A percentile compares a stretch with the other conserved stretches of the same genome.
These are phyloP conservation scores for Chromoteleia sp. DNA, from an alignment of 2,888 invertebrate species.

Conservation along the genomic window DNA sequence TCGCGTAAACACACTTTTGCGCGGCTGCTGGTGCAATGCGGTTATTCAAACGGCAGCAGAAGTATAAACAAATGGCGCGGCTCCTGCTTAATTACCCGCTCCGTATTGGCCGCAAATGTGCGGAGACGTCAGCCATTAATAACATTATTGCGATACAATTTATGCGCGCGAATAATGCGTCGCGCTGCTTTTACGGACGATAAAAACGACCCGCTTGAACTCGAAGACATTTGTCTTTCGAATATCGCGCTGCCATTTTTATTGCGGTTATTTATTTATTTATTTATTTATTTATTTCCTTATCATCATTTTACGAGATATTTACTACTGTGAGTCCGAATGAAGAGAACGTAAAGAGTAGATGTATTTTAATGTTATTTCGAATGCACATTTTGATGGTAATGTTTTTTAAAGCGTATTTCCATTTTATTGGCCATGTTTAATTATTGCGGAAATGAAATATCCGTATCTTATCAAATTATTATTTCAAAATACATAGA, in stretches of 20 bases:
- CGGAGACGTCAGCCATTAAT: constrained; percentile 69
- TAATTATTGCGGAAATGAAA: too few species aligned
- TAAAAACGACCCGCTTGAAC: too few species aligned
- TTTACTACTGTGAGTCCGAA: background rate
- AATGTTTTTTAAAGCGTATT: too few species aligned
- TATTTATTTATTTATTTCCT: too few species aligned
- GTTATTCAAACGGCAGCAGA: constrained; percentile 68
- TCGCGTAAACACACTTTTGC: constrained; percentile 63
- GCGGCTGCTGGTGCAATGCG: constrained; percentile 54
- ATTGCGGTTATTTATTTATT: background rate
- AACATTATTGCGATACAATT: constrained; percentile 74
- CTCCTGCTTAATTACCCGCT: constrained; percentile 70
- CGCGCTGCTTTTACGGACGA: constrained; percentile 9
- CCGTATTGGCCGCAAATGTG: constrained; percentile 68
- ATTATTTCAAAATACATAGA: too few species aligned
- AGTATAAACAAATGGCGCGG: constrained; percentile 73
- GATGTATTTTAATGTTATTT: background rate
- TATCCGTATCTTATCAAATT: too few species aligned
- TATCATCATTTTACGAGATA: background rate
- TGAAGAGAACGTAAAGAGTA: background rate
- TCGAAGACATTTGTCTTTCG: too few species aligned
- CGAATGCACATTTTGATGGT: background rate
- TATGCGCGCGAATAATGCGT: constrained; percentile 36
- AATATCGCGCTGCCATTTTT: too few species aligned
- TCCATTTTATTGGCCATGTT: background rate